Evolutionary conservation across 2,113 vertebrate species (phyloP).

Genomic region (Callocephalon fimbriatum): DNA sequence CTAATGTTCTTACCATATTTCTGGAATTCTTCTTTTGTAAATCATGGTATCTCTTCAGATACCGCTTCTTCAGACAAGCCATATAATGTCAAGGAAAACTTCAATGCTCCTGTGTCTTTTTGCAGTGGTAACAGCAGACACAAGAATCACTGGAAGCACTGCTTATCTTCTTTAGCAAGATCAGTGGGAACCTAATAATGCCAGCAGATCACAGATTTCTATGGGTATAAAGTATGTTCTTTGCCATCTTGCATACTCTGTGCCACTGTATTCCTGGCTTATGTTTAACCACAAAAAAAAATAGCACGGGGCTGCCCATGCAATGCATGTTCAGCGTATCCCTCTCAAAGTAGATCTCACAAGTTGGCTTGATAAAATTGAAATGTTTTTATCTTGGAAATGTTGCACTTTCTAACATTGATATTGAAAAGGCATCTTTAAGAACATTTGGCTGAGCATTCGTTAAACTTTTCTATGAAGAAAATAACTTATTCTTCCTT

Average conservation of each 20-base stretch:
- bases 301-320: not conserved
- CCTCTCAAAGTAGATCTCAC: not conserved
- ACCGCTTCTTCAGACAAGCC: not conserved
- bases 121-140: not conserved
- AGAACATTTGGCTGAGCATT: not conserved
- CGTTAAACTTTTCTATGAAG: not conserved
- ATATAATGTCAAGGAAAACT: not conserved
- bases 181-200: not conserved
- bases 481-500: not conserved
- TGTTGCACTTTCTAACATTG: not conserved
- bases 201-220: not conserved
- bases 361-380: not conserved
- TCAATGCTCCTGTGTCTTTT: not conserved
- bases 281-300: not conserved
- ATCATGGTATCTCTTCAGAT: not conserved
- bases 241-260: not conserved
- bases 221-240: not conserved
- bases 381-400: not conserved
- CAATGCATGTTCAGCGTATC: fast-evolving
- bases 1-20: not conserved
- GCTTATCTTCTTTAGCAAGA: not conserved
- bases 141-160: not conserved
- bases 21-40: not conserved
- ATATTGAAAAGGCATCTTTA: not conserved
- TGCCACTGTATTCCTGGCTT: not conserved